A percentile compares a stretch with the other conserved stretches of the same genome.
phyloP scores from a whole-genome alignment of 2,797 vertebrate species.

The Falco naumanni region DNA sequence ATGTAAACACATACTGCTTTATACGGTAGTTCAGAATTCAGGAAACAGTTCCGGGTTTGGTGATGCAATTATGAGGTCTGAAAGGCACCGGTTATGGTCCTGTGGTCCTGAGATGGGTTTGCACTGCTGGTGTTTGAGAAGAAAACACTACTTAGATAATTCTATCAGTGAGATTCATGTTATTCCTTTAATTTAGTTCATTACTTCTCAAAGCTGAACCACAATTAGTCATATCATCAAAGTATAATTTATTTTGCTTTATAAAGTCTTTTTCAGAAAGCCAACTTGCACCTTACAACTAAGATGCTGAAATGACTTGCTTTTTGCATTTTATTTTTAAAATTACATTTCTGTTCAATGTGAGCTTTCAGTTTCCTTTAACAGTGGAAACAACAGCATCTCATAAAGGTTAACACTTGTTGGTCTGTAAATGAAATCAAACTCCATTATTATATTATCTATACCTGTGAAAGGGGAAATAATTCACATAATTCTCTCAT shows the following conservation, averaged over 20 bases:
- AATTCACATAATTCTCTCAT: constrained; percentile 38
- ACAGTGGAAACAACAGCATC: not conserved
- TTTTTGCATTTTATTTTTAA: not conserved
- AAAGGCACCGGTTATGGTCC: not conserved
- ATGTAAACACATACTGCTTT: not conserved
- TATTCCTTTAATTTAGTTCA: not conserved
- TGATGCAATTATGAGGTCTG: not conserved
- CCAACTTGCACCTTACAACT: not conserved
- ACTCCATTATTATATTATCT: not conserved
- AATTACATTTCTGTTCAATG: not conserved
- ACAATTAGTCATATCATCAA: not conserved
- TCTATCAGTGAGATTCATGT: not conserved
- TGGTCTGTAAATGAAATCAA: not conserved
- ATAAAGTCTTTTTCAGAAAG: not conserved
- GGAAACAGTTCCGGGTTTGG: not conserved
- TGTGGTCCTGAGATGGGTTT: not conserved
- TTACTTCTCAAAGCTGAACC: not conserved
- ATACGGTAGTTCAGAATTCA: not conserved
- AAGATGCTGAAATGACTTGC: not conserved
- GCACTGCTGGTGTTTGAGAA: not conserved
- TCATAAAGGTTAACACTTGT: not conserved
- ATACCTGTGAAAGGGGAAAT: constrained; percentile 27
- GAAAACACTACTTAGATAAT: not conserved
- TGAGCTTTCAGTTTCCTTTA: not conserved
- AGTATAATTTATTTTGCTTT: not conserved